Percentiles rank a stretch among this genome's conserved stretches.
Conservation (phyloP, 2,797 vertebrate species). For the Cynopterus sphinx region DNA sequence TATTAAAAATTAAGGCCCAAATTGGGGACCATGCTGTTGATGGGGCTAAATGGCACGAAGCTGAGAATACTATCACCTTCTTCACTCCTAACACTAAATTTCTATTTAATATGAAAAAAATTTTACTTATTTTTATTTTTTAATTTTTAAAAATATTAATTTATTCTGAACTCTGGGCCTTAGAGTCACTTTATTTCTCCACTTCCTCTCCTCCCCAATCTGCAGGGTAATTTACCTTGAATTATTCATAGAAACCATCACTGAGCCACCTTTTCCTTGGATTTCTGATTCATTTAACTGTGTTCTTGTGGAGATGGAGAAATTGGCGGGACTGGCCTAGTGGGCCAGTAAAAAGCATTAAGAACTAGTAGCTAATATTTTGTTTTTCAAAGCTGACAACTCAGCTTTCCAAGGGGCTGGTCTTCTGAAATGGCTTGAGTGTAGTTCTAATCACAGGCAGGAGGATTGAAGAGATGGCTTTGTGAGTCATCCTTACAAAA, state of each 20-base stretch:
- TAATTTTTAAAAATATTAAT: no score
- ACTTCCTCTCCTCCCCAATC: neutral
- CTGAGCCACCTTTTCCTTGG: neutral
- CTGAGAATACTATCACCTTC: neutral
- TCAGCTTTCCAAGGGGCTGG: neutral
- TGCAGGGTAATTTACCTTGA: neutral
- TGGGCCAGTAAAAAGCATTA: neutral
- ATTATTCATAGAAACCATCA: neutral
- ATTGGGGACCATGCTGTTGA: neutral
- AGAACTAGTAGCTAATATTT: neutral
- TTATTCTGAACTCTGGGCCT: neutral
- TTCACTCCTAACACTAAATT: neutral
- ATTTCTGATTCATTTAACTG: neutral
- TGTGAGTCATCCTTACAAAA: neutral
- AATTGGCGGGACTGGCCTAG: neutral
- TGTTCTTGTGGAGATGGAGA: constrained; percentile 13
- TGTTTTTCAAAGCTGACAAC: neutral
- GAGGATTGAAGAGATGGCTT: neutral
- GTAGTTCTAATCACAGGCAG: neutral
- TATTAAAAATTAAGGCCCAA: neutral
- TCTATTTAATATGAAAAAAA: neutral
- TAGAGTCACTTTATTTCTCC: neutral
- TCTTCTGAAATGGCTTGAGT: neutral
- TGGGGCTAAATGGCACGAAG: neutral
- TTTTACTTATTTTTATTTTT: no score